Base-by-base conservation (phyloP, 2,113 vertebrate species). In the Shinisaurus crocodilurus region DNA sequence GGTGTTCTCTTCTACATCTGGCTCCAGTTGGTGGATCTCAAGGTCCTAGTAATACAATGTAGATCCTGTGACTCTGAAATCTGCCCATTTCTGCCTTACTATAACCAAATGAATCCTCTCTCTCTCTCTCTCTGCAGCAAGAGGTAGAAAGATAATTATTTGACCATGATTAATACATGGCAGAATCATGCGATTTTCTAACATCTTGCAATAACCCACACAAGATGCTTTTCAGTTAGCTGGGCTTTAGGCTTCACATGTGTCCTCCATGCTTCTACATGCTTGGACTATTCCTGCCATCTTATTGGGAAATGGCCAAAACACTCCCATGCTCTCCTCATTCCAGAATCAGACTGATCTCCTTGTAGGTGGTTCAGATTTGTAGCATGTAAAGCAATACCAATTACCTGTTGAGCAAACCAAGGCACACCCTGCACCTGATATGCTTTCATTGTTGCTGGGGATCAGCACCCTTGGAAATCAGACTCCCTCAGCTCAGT, bases 321-420 rank as follows among this genome's bases (percentile, higher is more conserved):
- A 48, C 23, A 18, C 40, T 45, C 43, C 6, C 20, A 23, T 43
- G 5, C 5, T 13, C 2, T 45, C 45, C 16, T 50, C 60, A 69
- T 37, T 37, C 1, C 25, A n/a, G 91, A 86, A 88, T 92, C 57
- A 43, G 88, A 20, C 16, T 88, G 77, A 88, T 88, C 32, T 88
- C 93, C 20, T 29, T 79, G 48, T 48, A 85, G 57, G 88, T 90
- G 75, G 91, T 90, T 89, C n/a, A 88, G 88, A 29, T 92, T 85
- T 20, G 8, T 69, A 87, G 92, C 60, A 92, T 96, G 85, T 89
- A 94, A 72, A 91, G 92, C 86, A 96, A 92, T 54, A 76, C 93
- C 7, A 34, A 76, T 63, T 15, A 95, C 85, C 75, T 88, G 86
- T 93, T 96, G 92, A 93, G 95, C 82, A 96, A 96, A 45, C 75